Evolutionary conservation across 2,797 vertebrate species (phyloP).

Genomic region (Sternotherus odoratus): DNA sequence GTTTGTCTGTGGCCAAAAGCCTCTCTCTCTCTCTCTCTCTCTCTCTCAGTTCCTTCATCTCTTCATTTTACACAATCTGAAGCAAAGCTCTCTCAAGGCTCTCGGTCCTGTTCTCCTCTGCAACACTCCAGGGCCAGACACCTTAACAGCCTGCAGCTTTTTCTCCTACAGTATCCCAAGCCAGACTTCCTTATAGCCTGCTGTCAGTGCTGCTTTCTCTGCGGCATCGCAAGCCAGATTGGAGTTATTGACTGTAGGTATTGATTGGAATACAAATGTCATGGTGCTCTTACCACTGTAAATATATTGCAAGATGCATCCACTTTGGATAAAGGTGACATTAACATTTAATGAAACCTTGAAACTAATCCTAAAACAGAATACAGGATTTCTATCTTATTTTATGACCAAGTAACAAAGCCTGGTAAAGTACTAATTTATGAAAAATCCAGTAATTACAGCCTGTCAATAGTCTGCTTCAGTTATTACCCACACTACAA

Average conservation of each 20-base stretch:
- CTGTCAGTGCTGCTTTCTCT: background rate
- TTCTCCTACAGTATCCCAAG: background rate
- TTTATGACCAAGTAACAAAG: slow-evolving; percentile 35
- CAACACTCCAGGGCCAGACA: background rate
- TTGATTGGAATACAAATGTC: slow-evolving; percentile 24
- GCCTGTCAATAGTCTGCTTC: background rate
- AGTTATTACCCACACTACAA: slow-evolving; percentile 40
- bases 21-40: fast-evolving
- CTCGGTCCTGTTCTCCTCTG: background rate
- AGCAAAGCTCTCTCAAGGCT: background rate
- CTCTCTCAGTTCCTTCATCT: background rate
- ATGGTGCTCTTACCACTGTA: background rate
- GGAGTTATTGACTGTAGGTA: background rate
- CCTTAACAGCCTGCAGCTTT: background rate
- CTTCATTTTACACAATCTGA: background rate
- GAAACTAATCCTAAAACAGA: slow-evolving; percentile 6
- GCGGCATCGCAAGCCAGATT: background rate
- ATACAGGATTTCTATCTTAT: slow-evolving; percentile 33
- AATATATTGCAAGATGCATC: background rate
- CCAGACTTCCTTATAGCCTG: background rate
- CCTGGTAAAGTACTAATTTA: slow-evolving; percentile 43
- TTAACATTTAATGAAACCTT: slow-evolving; percentile 50
- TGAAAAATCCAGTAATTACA: slow-evolving; percentile 35
- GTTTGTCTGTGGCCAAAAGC: background rate
- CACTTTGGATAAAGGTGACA: background rate